Evolutionary conservation across 2,797 vertebrate species (phyloP), one percentile per base, ranked within the genome.

Genomic region (Cossypha polioptera): DNA sequence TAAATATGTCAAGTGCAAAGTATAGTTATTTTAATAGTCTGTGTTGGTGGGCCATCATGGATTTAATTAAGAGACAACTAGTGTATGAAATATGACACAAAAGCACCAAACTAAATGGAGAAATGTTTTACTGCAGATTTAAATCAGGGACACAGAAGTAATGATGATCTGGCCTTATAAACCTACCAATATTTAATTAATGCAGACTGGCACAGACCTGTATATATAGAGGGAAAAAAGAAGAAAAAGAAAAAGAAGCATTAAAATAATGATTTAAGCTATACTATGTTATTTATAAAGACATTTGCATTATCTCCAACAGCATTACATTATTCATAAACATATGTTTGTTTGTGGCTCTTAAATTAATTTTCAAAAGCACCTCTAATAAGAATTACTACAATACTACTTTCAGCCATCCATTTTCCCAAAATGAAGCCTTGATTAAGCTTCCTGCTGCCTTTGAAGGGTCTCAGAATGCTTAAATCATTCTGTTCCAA

Each of bases 51-150:
- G 96, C 96, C 97, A 98, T 98, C 96, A 93, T 98, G 97, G 97
- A 97, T 98, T 98, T 98, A 98, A 98, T 98, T 98, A 98, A 98
- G 97, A 98, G 97, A 98, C 98, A 98, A 97, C 97, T 96, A 97
- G 96, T 97, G 86, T 98, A 97, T 98, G 97, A 98, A 98, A 98
- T 98, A 98, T 95, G 95, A 97, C 97, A 97, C 97, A 97, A 97
- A 98, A 97, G 96, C 96, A 97, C 95, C 95, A 95, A 97, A 97
- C 97, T 98, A 98, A 98, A 98, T 98, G 97, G 97, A 98, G 97
- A 98, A 97, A 97, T 98, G 96, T 97, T 98, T 98, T 98, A 98
- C 97, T 97, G 96, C 97, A 96, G 97, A 96, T 97, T 97, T 98
- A 98, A 98, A 98, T 98, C 96, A 97, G 94, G 93, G 74, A 91